phyloP scores from a whole-genome alignment of 2,113 vertebrate species.

The Pungitius pungitius region DNA sequence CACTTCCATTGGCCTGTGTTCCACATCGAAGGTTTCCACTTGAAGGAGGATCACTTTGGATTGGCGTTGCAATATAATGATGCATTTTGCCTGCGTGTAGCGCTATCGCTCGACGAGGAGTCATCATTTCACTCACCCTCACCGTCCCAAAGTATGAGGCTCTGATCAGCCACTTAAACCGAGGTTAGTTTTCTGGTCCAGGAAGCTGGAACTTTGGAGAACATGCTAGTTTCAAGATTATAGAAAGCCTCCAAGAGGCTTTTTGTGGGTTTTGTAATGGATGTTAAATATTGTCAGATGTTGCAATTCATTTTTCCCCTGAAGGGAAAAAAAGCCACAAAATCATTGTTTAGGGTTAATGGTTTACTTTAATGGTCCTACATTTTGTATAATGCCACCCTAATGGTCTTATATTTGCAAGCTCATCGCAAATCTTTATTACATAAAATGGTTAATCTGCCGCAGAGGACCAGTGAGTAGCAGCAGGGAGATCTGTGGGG shows the following conservation, averaged over 20 bases:
- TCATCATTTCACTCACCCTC: constrained; percentile 60
- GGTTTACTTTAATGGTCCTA: not conserved
- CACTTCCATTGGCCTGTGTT: constrained; percentile 8
- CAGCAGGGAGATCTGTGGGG: constrained; percentile 18
- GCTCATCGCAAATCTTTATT: constrained; percentile 1
- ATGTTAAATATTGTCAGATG: not conserved
- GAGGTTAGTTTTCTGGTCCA: constrained; percentile 67
- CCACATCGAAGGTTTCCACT: not conserved
- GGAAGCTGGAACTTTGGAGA: constrained; percentile 4
- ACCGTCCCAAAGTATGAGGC: constrained; percentile 58
- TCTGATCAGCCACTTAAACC: constrained; percentile 55
- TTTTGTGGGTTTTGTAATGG: constrained; percentile 19
- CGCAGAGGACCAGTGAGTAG: not conserved
- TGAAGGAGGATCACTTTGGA: constrained; percentile 37
- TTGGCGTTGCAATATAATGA: constrained; percentile 30
- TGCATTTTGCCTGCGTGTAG: constrained; percentile 39
- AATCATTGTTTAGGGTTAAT: not conserved
- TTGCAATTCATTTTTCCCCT: not conserved
- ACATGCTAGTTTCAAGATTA: not conserved
- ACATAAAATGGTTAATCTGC: not conserved
- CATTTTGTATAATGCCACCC: not conserved
- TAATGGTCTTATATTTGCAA: not conserved
- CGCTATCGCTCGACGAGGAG: constrained; percentile 45
- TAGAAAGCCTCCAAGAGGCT: constrained; percentile 10
- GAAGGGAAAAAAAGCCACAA: not conserved